Percentiles rank a stretch among this genome's conserved stretches.
Evolutionary conservation across 2,797 vertebrate species (phyloP).

Genomic region (Tragopan temminckii): DNA sequence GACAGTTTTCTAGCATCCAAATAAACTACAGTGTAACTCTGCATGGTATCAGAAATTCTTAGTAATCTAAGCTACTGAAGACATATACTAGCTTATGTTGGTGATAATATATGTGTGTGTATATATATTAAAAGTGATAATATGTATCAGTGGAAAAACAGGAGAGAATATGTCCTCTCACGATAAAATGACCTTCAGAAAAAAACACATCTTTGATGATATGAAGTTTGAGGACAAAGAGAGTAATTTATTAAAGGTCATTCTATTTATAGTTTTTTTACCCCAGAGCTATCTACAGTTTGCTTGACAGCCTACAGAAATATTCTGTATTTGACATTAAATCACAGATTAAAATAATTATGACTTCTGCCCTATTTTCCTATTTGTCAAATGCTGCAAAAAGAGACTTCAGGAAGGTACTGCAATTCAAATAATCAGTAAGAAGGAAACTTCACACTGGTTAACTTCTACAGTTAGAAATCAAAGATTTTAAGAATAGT

Average conservation of each 20-base stretch:
- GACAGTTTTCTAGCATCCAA: background rate
- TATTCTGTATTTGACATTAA: background rate
- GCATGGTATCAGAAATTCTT: background rate
- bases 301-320: background rate
- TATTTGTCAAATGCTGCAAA: background rate
- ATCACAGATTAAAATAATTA: background rate
- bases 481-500: background rate
- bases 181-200: background rate
- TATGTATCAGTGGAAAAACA: too few species aligned
- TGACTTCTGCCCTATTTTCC: background rate
- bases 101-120: background rate
- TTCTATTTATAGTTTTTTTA: background rate
- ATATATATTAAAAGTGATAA: too few species aligned
- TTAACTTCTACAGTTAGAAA: background rate
- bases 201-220: background rate
- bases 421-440: background rate
- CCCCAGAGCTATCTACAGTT: background rate
- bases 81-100: background rate
- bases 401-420: background rate
- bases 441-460: background rate
- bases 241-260: background rate
- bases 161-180: background rate
- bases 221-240: background rate
- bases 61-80: background rate
- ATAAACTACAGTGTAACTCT: background rate